A percentile compares a stretch with the other conserved stretches of the same genome.
phyloP scores from a whole-genome alignment of 2,797 vertebrate species.

The Clarias fuscus region DNA sequence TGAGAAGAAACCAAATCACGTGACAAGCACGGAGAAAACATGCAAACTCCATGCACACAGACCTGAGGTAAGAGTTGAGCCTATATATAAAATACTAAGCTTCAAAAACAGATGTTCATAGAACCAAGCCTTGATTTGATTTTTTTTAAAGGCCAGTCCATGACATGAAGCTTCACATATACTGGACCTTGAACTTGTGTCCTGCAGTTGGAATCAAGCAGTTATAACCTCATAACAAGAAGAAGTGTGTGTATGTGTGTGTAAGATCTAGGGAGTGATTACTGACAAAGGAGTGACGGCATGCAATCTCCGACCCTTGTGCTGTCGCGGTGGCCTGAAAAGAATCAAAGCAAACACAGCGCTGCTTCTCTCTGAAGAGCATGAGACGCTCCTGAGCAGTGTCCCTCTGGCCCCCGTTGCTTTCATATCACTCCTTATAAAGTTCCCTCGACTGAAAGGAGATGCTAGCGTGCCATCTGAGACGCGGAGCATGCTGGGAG shows the following conservation, averaged over 20 bases:
- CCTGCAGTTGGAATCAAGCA: conserved; percentile 36
- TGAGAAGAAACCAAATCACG: too few relatives aligned
- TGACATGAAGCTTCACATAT: conserved; percentile 27
- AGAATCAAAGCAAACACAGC: conserved; percentile 82
- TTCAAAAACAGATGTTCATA: conserved; percentile 15
- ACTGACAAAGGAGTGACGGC: conserved; percentile 76
- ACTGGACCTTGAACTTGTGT: conserved; percentile 34
- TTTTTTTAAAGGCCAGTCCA: conserved; percentile 47
- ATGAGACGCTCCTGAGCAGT: conserved; percentile 61
- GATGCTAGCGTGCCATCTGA: conserved; percentile 67
- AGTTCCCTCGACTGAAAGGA: conserved; percentile 77
- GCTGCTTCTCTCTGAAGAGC: conserved; percentile 74
- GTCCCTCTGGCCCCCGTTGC: conserved; percentile 68
- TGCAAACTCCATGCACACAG: too few relatives aligned
- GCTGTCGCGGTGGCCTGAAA: conserved; percentile 68
- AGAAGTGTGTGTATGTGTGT: conserved; percentile 53
- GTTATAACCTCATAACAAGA: conserved; percentile 52
- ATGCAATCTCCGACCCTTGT: conserved; percentile 75
- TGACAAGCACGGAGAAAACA: too few relatives aligned
- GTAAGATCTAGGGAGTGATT: conserved; percentile 74
- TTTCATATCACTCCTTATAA: conserved; percentile 83
- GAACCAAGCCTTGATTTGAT: background rate
- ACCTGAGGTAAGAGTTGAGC: too few relatives aligned
- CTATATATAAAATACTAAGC: background rate
- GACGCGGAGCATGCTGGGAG: conserved; percentile 57